Evolutionary conservation across 1,140 invertebrate genomes (phyloP).

Genomic region (Tetraneura akinire): DNA sequence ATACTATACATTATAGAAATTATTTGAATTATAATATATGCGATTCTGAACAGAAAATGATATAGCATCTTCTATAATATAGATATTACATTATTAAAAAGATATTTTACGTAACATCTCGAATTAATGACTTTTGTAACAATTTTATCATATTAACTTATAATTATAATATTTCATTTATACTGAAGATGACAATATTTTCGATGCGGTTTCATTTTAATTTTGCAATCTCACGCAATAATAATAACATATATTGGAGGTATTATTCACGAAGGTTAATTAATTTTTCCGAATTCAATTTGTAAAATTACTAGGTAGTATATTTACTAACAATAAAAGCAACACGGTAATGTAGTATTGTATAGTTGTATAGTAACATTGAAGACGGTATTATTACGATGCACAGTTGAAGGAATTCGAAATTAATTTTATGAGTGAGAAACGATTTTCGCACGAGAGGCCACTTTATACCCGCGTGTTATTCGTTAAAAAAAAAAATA

Average conservation of each 20-base stretch:
- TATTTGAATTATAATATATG: no score
- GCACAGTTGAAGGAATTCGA: not conserved
- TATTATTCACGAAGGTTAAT: constrained; percentile 20
- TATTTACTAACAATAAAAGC: not conserved
- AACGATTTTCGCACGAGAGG: not conserved
- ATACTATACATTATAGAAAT: no score
- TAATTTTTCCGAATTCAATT: constrained; percentile 36
- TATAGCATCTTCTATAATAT: no score
- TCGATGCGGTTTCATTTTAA: not conserved
- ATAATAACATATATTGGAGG: not conserved
- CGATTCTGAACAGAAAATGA: no score
- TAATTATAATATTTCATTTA: no score
- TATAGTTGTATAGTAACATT: no score
- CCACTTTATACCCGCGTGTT: not conserved
- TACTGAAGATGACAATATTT: not conserved
- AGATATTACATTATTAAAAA: not conserved
- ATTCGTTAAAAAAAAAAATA: not conserved
- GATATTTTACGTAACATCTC: not conserved
- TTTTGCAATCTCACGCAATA: not conserved
- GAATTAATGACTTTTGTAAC: no score
- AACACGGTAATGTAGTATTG: not conserved
- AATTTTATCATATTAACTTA: no score
- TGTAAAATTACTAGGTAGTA: not conserved
- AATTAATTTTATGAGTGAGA: not conserved
- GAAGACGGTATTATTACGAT: not conserved